Evolutionary conservation across 1,140 invertebrate genomes (phyloP).

Genomic region (Riptortus pedestris): DNA sequence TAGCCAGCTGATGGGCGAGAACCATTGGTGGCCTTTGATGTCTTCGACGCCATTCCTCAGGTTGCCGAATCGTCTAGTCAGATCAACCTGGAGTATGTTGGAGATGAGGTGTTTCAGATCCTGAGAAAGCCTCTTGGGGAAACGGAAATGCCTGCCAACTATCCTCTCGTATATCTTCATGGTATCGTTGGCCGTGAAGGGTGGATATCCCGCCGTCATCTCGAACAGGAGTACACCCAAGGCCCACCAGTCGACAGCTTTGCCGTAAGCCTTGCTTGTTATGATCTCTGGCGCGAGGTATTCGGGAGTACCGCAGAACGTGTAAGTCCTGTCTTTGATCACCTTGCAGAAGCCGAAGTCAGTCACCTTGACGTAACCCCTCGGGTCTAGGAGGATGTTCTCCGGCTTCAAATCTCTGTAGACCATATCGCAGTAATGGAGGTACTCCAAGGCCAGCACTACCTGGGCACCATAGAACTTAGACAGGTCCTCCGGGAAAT

Average conservation of each 20-base stretch:
- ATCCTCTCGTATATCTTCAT: slow-evolving; percentile 89
- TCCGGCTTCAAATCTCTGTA: no score
- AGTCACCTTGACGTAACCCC: no score
- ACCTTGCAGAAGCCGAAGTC: no score
- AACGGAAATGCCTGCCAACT: slow-evolving; percentile 60
- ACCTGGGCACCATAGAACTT: no score
- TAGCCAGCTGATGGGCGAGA: slow-evolving; percentile 26
- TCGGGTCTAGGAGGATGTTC: no score
- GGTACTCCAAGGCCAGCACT: no score
- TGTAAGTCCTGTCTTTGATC: slow-evolving; percentile 68
- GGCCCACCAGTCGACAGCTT: slow-evolving; percentile 95
- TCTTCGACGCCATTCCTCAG: slow-evolving; percentile 66
- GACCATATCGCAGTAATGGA: no score
- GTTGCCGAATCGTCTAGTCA: slow-evolving; percentile 83
- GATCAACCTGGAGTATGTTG: slow-evolving; percentile 73
- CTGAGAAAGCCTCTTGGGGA: slow-evolving; percentile 51
- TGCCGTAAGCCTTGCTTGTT: slow-evolving; percentile 88
- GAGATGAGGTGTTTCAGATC: slow-evolving; percentile 81
- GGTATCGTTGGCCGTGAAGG: slow-evolving; percentile 70
- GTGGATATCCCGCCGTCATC: slow-evolving; percentile 71
- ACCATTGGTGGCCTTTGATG: slow-evolving; percentile 47
- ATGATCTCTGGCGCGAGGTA: slow-evolving; percentile 94
- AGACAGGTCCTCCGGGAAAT: no score
- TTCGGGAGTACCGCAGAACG: slow-evolving; percentile 91
- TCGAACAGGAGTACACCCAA: slow-evolving; percentile 78